These are phyloP conservation scores for Rotaria socialis DNA, from an alignment of 2,888 invertebrate species.

Conservation along the genomic window DNA sequence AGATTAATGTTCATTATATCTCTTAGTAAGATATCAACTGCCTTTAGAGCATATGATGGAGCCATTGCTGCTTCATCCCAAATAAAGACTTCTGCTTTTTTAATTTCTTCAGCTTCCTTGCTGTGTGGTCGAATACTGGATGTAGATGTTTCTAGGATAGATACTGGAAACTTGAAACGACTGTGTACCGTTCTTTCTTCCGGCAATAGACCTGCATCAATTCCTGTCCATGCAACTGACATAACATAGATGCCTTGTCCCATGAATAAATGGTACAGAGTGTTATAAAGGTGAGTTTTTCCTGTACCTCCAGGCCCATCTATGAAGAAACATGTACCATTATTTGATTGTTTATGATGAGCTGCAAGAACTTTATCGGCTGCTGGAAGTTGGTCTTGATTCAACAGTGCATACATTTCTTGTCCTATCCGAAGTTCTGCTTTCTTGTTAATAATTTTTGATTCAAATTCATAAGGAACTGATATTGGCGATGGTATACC, in stretches of 20 bases:
- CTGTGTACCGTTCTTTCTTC: slow-evolving; percentile 39
- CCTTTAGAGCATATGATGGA: not conserved
- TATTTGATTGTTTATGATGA: not conserved
- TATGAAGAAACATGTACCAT: no score
- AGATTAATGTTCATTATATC: not conserved
- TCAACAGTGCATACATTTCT: no score
- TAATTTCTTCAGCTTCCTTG: slow-evolving; percentile 35
- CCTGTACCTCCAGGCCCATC: no score
- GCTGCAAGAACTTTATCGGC: no score
- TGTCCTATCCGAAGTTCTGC: no score
- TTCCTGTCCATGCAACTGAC: slow-evolving; percentile 40
- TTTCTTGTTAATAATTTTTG: no score
- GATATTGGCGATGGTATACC: no score
- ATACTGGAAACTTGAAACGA: slow-evolving; percentile 19
- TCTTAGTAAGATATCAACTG: slow-evolving; percentile 14
- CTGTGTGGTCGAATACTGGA: not conserved
- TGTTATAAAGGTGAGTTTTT: slow-evolving; percentile 27
- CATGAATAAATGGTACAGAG: slow-evolving; percentile 35
- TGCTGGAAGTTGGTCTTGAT: no score
- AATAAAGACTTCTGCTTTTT: slow-evolving; percentile 30
- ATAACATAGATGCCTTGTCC: slow-evolving; percentile 23
- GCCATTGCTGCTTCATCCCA: slow-evolving; percentile 42
- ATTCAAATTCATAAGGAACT: no score
- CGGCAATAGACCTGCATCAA: slow-evolving; percentile 36
- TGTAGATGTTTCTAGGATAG: slow-evolving; percentile 1